A percentile compares a stretch with the other conserved stretches of the same genome.
Evolutionary conservation across 2,797 vertebrate genomes (phyloP).

Genomic region (Sarcoramphus papa): DNA sequence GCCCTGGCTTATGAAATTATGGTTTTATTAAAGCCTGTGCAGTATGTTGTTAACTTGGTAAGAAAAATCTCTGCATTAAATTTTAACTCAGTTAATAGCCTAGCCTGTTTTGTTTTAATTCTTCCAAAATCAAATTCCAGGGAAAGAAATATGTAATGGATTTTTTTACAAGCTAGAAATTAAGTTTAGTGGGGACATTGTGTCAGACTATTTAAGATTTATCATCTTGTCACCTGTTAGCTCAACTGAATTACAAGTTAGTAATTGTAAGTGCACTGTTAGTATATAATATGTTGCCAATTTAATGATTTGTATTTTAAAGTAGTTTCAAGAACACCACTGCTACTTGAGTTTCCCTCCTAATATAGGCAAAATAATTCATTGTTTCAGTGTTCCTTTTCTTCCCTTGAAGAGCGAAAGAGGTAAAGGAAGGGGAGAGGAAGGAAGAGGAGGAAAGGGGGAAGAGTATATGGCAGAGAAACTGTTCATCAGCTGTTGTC

Average conservation of each 20-base stretch:
- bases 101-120: conserved; percentile 5
- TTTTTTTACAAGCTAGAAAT: conserved; percentile 7
- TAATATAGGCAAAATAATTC: neutral
- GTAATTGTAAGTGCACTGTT: neutral
- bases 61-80: conserved; percentile 29
- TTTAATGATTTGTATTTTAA: neutral
- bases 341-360: neutral
- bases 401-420: neutral
- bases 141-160: neutral
- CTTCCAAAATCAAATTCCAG: conserved; percentile 13
- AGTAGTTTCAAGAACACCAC: neutral
- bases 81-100: conserved; percentile 15
- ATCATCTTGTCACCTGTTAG: neutral
- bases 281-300: neutral
- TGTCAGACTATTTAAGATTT: neutral
- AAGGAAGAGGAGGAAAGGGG: neutral
- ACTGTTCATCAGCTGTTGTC: neutral
- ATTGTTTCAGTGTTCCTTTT: neutral
- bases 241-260: neutral
- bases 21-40: neutral
- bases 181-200: neutral
- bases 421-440: neutral
- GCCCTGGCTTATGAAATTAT: conserved; percentile 37
- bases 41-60: conserved; percentile 24
- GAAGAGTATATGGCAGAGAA: neutral